phyloP scores from a whole-genome alignment of 2,113 vertebrate species.

The Pipa parva region DNA sequence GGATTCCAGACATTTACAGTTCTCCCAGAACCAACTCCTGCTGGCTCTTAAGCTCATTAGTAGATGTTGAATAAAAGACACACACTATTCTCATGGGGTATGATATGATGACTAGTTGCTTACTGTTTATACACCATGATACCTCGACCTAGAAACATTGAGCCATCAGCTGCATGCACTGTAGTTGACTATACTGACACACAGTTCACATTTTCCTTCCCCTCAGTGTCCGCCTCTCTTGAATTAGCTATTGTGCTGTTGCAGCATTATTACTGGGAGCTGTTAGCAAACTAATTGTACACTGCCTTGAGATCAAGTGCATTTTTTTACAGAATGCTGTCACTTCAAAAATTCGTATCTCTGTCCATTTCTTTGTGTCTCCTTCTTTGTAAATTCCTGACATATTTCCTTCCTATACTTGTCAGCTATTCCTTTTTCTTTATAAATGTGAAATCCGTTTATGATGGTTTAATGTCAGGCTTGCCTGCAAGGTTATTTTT shows the following conservation, averaged over 20 bases:
- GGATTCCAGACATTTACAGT: too few species aligned
- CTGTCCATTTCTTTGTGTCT: background rate
- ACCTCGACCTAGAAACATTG: too few species aligned
- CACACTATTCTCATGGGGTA: too few species aligned
- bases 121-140: too few species aligned
- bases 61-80: too few species aligned
- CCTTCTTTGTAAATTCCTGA: background rate
- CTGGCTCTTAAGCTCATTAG: too few species aligned
- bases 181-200: background rate
- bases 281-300: background rate
- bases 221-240: background rate
- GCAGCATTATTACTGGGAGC: background rate
- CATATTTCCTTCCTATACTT: background rate
- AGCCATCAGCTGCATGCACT: too few species aligned
- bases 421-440: background rate
- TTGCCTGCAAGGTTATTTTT: background rate
- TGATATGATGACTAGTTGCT: too few species aligned
- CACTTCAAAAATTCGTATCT: background rate
- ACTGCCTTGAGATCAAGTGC: background rate
- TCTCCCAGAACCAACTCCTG: too few species aligned
- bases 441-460: background rate
- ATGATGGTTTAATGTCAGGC: background rate
- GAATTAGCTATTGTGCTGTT: background rate
- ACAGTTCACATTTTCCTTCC: background rate
- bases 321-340: background rate